Conservation (phyloP, 2,113 vertebrate genomes). For the Psephotus haematonotus region DNA sequence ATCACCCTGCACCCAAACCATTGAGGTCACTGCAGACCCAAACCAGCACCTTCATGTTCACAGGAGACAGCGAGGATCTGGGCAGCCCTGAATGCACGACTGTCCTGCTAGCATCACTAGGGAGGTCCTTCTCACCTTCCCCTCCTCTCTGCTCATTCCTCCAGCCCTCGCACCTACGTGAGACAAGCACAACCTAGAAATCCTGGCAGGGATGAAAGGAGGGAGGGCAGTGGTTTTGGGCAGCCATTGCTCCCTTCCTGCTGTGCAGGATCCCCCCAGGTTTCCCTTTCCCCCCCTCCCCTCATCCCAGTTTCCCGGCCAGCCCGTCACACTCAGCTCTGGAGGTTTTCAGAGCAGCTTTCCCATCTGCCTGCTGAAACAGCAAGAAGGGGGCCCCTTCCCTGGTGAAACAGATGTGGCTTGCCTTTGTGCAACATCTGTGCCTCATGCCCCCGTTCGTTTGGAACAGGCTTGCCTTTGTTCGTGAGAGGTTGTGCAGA, state of each 20-base stretch:
- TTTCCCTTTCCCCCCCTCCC: background rate
- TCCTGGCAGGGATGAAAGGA: background rate
- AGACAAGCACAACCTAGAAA: background rate
- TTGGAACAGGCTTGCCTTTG: slow-evolving; percentile 33
- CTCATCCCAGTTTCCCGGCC: background rate
- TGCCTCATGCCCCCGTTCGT: background rate
- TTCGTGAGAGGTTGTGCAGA: background rate
- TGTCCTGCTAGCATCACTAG: background rate
- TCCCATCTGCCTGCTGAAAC: slow-evolving; percentile 16
- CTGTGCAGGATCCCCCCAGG: background rate
- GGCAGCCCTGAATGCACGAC: background rate
- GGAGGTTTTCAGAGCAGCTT: background rate
- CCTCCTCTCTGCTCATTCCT: background rate
- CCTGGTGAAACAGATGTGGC: background rate
- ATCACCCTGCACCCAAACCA: background rate
- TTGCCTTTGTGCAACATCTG: slow-evolving; percentile 46
- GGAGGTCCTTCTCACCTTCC: background rate
- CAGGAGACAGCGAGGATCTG: background rate
- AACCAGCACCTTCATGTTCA: background rate
- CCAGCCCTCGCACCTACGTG: background rate
- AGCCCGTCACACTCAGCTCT: background rate
- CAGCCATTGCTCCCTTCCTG: background rate
- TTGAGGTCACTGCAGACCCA: background rate
- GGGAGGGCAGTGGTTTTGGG: background rate
- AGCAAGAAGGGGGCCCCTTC: slow-evolving; percentile 23